phyloP scores from a whole-genome alignment of 2,888 invertebrate species.

The Helicoverpa assulta region DNA sequence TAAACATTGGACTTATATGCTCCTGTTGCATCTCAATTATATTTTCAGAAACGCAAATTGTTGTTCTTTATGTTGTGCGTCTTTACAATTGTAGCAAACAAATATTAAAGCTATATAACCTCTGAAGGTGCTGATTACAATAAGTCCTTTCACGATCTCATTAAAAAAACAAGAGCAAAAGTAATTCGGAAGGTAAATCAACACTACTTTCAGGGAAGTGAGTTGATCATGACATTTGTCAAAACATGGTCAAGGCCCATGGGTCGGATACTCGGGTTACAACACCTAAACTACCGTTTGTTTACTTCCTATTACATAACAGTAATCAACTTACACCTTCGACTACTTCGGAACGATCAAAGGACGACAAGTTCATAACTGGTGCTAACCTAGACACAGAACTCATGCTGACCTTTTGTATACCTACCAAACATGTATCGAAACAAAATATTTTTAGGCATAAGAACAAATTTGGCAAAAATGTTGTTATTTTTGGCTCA shows the following conservation, averaged over 20 bases:
- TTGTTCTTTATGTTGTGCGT: constrained; percentile 32
- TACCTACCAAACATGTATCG: constrained; percentile 33
- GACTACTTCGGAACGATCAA: constrained; percentile 44
- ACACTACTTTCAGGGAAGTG: constrained; percentile 44
- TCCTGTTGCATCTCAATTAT: constrained; percentile 23
- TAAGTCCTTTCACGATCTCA: not conserved
- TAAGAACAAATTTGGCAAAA: constrained; percentile 1
- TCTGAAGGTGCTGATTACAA: not conserved
- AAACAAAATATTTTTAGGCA: constrained; percentile 26
- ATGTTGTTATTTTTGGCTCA: constrained; percentile 11
- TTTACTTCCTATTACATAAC: constrained; percentile 55
- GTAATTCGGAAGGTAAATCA: constrained; percentile 30
- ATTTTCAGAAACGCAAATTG: constrained; percentile 33
- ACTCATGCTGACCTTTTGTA: constrained; percentile 60
- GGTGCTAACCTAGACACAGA: constrained; percentile 60
- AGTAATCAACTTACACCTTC: constrained; percentile 22
- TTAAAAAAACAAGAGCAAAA: constrained; percentile 5
- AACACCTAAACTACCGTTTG: constrained; percentile 32
- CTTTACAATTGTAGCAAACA: constrained; percentile 9
- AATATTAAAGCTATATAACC: constrained; percentile 22
- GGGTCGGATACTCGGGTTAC: constrained; percentile 25
- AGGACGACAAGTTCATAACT: constrained; percentile 66
- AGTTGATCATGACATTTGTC: constrained; percentile 50
- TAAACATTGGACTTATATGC: constrained; percentile 27
- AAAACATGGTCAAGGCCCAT: constrained; percentile 41